Conservation (phyloP, 2,797 vertebrate genomes). For the Pangasius sanitwongsei region DNA sequence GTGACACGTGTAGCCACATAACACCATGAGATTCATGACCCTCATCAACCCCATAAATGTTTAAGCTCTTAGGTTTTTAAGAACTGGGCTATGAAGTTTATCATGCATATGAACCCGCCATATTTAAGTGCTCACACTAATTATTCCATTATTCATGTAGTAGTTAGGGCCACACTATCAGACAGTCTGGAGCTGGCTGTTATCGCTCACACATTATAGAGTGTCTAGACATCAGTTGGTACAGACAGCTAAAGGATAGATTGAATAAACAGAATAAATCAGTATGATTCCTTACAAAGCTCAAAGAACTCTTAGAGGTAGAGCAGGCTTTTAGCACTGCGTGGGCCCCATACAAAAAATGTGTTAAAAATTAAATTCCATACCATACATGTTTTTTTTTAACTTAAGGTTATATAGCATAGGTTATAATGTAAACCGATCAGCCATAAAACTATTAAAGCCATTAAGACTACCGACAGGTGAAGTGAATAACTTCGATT, state of each 20-base stretch:
- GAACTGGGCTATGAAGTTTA: conserved; percentile 42
- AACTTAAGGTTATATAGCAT: background rate
- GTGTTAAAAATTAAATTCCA: background rate
- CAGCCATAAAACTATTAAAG: too few relatives aligned
- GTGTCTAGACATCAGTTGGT: conserved; percentile 20
- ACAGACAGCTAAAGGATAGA: conserved; percentile 4
- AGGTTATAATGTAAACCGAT: background rate
- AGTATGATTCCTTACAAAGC: background rate
- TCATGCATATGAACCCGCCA: conserved; percentile 38
- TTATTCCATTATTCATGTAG: conserved; percentile 33
- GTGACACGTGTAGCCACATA: background rate
- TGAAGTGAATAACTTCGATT: too few relatives aligned
- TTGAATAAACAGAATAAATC: conserved; percentile 3
- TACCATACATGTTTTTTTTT: background rate
- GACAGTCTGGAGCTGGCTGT: conserved; percentile 14
- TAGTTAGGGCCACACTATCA: conserved; percentile 49
- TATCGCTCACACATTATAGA: conserved; percentile 28
- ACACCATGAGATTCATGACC: background rate
- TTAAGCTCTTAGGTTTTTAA: background rate
- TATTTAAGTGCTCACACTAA: conserved; percentile 46
- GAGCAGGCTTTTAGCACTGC: background rate
- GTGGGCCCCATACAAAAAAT: background rate
- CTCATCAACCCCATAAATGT: background rate
- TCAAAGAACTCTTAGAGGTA: background rate
- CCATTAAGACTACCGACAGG: too few relatives aligned